phyloP scores from a whole-genome alignment of 2,888 invertebrate genomes.

The Podotricha telesiphe region DNA sequence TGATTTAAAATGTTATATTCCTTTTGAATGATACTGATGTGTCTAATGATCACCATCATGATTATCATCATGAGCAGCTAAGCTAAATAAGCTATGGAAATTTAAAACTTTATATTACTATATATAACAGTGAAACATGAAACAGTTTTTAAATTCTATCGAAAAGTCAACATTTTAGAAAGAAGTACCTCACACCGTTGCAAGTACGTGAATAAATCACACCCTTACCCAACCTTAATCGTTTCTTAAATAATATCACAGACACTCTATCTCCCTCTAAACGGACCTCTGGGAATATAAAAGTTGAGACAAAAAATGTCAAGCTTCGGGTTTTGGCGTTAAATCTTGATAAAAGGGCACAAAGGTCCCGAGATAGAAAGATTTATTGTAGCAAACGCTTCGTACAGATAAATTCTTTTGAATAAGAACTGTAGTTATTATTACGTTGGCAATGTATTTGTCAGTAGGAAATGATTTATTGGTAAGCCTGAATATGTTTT shows the following conservation, averaged over 20 bases:
- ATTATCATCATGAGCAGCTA: too few relatives aligned
- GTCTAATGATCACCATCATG: too few relatives aligned
- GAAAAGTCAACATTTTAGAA: conserved; percentile 24
- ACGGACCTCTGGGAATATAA: conserved; percentile 46
- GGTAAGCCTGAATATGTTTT: conserved; percentile 4
- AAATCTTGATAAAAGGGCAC: conserved; percentile 70
- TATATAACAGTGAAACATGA: neutral
- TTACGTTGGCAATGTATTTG: conserved; percentile 26
- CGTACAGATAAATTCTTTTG: conserved; percentile 67
- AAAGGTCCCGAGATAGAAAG: conserved; percentile 64
- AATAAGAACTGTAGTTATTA: conserved; percentile 48
- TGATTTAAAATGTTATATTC: too few relatives aligned
- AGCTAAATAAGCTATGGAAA: too few relatives aligned
- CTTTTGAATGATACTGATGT: too few relatives aligned
- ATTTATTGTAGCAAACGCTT: conserved; percentile 71
- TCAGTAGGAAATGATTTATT: conserved; percentile 32
- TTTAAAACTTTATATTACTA: too few relatives aligned
- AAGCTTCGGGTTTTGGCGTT: conserved; percentile 43
- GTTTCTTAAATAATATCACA: conserved; percentile 39
- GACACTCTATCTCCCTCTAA: conserved; percentile 52
- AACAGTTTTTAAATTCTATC: conserved; percentile 8
- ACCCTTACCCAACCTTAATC: conserved; percentile 31
- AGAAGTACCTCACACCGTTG: conserved; percentile 28
- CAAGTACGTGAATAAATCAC: conserved; percentile 35
- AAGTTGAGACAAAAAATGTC: conserved; percentile 44